These are phyloP conservation scores for Euura saliciscinereae DNA, from an alignment of 1,140 invertebrate genomes.

Conservation along the genomic window DNA sequence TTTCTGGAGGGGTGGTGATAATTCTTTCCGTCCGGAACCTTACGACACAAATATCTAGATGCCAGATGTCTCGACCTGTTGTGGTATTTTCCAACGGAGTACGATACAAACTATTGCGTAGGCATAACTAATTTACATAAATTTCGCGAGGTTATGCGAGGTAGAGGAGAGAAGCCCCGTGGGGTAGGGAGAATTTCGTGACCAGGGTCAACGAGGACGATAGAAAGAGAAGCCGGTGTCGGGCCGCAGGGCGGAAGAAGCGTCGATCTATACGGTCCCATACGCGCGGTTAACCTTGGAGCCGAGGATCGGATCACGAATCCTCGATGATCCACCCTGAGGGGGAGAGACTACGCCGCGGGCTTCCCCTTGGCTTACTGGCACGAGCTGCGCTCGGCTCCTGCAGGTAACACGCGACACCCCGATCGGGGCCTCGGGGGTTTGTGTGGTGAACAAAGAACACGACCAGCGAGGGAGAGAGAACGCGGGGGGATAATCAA, in stretches of 20 bases:
- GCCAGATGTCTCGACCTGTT: too few species aligned
- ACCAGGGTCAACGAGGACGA: too few species aligned
- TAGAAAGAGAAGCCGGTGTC: too few species aligned
- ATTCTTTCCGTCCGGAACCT: neutral
- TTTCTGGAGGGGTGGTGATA: neutral
- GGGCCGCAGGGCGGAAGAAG: neutral
- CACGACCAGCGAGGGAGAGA: neutral
- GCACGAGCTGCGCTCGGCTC: neutral
- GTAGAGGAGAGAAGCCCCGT: too few species aligned
- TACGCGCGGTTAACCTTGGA: neutral
- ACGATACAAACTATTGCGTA: too few species aligned
- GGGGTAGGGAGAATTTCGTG: too few species aligned
- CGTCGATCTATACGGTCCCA: neutral
- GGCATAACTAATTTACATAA: too few species aligned
- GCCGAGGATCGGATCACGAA: conserved; percentile 4
- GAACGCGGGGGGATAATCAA: neutral
- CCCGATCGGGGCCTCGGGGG: too few species aligned
- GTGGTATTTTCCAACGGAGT: too few species aligned
- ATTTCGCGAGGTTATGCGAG: too few species aligned
- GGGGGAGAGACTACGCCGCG: neutral
- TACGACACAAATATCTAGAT: neutral
- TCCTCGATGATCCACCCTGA: conserved; percentile 1
- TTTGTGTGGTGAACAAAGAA: neutral
- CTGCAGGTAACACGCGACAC: neutral
- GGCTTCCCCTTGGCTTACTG: neutral